Percentiles rank a stretch among this genome's conserved stretches.
Evolutionary conservation across 30 jellyfish, hydroid and myxozoan species (phyloP).

Genomic region (Hydractinia echinata): DNA sequence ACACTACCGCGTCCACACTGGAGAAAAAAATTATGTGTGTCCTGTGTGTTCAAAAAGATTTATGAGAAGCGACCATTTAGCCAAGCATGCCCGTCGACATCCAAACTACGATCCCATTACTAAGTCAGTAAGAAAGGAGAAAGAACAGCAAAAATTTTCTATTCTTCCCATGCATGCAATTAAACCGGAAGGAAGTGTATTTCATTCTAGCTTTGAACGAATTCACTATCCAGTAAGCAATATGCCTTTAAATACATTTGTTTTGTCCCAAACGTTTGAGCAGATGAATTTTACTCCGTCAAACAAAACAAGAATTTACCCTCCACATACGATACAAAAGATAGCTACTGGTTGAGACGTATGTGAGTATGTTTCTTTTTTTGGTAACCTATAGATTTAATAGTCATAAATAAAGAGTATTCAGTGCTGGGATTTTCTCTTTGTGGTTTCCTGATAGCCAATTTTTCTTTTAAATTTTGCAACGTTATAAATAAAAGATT

Average conservation of each 20-base stretch:
- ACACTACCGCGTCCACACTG: conserved; percentile 95
- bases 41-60: conserved; percentile 94
- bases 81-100: conserved; percentile 94
- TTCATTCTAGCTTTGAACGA: background rate
- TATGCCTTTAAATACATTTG: conserved; percentile 1
- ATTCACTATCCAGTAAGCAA: background rate
- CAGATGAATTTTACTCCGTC: conserved; percentile 1
- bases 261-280: background rate
- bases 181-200: background rate
- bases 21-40: conserved; percentile 93
- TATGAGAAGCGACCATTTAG: conserved; percentile 96
- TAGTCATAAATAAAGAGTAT: no score
- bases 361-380: no score
- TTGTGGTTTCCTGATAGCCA: background rate
- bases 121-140: conserved; percentile 61
- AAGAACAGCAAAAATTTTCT: background rate
- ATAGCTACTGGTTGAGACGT: background rate
- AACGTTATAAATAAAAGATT: background rate
- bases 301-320: conserved; percentile 17
- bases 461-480: background rate
- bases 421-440: no score
- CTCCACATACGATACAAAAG: conserved; percentile 19
- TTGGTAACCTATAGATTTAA: no score
- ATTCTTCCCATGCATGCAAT: background rate
- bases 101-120: conserved; percentile 95